Percentiles rank a stretch among this genome's conserved stretches.
These are phyloP conservation scores for Gastrophryne carolinensis DNA, from an alignment of 2,797 vertebrate species.

Conservation along the genomic window DNA sequence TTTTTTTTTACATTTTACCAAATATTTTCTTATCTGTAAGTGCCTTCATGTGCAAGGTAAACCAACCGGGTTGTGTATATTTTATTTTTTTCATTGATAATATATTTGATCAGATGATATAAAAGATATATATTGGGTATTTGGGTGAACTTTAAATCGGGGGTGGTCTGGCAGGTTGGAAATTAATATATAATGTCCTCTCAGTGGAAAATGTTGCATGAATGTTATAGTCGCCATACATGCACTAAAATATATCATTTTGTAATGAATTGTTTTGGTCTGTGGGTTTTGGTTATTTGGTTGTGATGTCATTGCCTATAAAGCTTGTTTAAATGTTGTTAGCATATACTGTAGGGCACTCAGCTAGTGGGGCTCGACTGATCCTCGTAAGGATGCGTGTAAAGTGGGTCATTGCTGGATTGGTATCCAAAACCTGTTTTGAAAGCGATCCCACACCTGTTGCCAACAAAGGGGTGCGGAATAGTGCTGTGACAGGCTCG, in stretches of 20 bases:
- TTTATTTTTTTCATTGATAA: slow-evolving; percentile 21
- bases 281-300: neutral
- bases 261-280: neutral
- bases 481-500: too few species aligned
- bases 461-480: too few species aligned
- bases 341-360: too few species aligned
- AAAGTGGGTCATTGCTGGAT: too few species aligned
- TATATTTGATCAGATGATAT: neutral
- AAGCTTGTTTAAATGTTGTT: too few species aligned
- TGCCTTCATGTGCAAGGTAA: slow-evolving; percentile 62
- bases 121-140: neutral
- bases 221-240: neutral
- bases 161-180: neutral
- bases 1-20: slow-evolving; percentile 35
- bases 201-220: neutral
- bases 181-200: neutral
- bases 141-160: neutral
- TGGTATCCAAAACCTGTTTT: too few species aligned
- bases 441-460: too few species aligned
- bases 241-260: slow-evolving; percentile 27
- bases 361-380: too few species aligned
- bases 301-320: neutral
- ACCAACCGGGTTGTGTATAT: slow-evolving; percentile 40
- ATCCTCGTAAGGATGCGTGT: too few species aligned
- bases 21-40: slow-evolving; percentile 57